These are phyloP conservation scores for Drosophila orena DNA, from an alignment of 1,140 invertebrate species.

Conservation along the genomic window DNA sequence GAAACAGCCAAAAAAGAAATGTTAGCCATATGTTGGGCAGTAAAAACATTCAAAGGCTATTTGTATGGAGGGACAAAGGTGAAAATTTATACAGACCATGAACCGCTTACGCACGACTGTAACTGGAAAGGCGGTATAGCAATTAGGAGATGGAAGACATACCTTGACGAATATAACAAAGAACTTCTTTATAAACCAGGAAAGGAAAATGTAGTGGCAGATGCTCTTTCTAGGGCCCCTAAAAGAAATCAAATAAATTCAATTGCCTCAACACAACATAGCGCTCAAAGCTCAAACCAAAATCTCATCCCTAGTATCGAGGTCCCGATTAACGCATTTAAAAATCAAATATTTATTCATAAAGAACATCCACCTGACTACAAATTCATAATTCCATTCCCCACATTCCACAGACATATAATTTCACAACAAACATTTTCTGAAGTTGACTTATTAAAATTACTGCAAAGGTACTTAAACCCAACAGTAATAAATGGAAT, in stretches of 20 bases:
- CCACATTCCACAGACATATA: not conserved
- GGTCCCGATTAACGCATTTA: not conserved
- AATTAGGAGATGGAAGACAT: not conserved
- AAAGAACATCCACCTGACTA: constrained; percentile 19
- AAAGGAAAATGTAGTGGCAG: no score
- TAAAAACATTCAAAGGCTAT: not conserved
- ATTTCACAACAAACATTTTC: no score
- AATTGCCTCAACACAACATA: constrained; percentile 19
- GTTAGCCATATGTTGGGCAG: constrained; percentile 1
- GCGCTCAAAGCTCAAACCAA: constrained; percentile 27
- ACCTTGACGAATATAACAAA: constrained; percentile 6
- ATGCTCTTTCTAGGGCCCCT: no score
- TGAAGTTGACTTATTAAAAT: not conserved
- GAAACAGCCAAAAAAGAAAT: no score
- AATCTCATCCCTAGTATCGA: not conserved
- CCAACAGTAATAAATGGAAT: no score
- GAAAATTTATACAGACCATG: not conserved
- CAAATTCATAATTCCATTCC: not conserved
- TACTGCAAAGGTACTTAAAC: no score
- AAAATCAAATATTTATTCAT: constrained; percentile 4
- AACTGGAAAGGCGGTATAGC: not conserved
- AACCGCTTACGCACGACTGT: not conserved
- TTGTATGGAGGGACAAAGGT: not conserved
- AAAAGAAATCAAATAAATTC: constrained; percentile 7
- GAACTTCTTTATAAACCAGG: not conserved